Evolutionary conservation across 2,797 vertebrate genomes (phyloP).

Genomic region (Acanthiza pusilla): DNA sequence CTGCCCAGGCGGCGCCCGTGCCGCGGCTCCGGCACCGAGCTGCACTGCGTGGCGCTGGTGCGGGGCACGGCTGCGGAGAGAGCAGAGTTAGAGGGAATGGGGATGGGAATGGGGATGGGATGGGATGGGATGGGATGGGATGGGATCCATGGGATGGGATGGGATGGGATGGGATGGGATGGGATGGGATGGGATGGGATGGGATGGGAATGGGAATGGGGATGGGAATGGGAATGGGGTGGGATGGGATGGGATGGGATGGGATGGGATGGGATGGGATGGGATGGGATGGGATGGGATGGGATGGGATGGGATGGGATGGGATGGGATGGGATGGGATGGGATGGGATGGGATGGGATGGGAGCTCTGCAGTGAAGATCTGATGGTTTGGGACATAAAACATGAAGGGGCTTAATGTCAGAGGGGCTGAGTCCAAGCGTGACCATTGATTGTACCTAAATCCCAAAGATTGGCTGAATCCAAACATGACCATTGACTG

Average conservation of each 20-base stretch:
- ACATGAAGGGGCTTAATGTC: no score
- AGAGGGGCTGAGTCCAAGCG: no score
- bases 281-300: fast-evolving
- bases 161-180: fast-evolving
- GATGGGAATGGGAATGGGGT: no score
- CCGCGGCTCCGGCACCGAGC: slow-evolving; percentile 86
- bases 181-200: fast-evolving
- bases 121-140: fast-evolving
- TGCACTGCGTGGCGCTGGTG: slow-evolving; percentile 87
- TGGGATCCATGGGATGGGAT: no score
- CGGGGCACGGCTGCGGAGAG: slow-evolving; percentile 76
- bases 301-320: no score
- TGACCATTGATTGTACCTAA: no score
- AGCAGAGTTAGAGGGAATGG: background rate
- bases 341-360: no score
- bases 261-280: fast-evolving
- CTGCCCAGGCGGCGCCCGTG: slow-evolving; percentile 82
- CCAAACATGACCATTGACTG: no score
- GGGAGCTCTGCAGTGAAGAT: fast-evolving
- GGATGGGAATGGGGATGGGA: no score
- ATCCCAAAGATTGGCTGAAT: no score
- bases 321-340: no score
- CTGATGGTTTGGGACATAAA: fast-evolving
- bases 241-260: fast-evolving
- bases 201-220: no score